Evolutionary conservation across 2,888 invertebrate genomes (phyloP).

Genomic region (Emmelina monodactyla): DNA sequence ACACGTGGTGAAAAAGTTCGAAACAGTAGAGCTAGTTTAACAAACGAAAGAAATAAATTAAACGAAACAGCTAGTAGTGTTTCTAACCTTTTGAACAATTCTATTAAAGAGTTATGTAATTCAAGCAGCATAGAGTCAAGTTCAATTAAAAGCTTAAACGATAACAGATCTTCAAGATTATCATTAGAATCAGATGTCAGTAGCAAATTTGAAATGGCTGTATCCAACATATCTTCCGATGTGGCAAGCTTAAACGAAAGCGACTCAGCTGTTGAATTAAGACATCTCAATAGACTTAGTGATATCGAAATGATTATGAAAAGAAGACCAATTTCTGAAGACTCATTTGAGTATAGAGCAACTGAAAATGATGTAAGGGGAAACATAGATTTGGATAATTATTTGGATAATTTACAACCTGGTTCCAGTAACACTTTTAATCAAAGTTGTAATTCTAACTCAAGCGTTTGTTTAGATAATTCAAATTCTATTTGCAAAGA

Average conservation of each 20-base stretch:
- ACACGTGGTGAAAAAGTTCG: constrained; percentile 57
- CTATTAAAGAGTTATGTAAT: constrained; percentile 38
- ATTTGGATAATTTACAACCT: constrained; percentile 71
- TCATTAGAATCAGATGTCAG: constrained; percentile 58
- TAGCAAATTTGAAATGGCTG: constrained; percentile 53
- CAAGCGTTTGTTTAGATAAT: constrained; percentile 23
- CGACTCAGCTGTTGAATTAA: constrained; percentile 63
- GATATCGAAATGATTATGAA: constrained; percentile 71
- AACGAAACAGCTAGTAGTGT: constrained; percentile 21
- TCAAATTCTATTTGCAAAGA: constrained; percentile 27
- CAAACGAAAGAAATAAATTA: constrained; percentile 37
- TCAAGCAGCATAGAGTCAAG: constrained; percentile 49
- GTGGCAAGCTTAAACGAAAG: constrained; percentile 45
- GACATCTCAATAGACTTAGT: constrained; percentile 46
- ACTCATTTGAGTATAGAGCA: constrained; percentile 68
- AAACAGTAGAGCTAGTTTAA: constrained; percentile 51
- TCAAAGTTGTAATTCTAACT: constrained; percentile 17
- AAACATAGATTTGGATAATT: constrained; percentile 72
- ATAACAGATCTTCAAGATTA: constrained; percentile 51
- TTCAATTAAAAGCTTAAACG: constrained; percentile 51
- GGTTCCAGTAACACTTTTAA: constrained; percentile 26
- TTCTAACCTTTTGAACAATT: constrained; percentile 31
- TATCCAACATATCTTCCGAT: constrained; percentile 50
- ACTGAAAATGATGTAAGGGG: constrained; percentile 44
- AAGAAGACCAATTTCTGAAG: constrained; percentile 77